Conservation (phyloP, 1,140 invertebrate genomes). For the Megalopta genalis region DNA sequence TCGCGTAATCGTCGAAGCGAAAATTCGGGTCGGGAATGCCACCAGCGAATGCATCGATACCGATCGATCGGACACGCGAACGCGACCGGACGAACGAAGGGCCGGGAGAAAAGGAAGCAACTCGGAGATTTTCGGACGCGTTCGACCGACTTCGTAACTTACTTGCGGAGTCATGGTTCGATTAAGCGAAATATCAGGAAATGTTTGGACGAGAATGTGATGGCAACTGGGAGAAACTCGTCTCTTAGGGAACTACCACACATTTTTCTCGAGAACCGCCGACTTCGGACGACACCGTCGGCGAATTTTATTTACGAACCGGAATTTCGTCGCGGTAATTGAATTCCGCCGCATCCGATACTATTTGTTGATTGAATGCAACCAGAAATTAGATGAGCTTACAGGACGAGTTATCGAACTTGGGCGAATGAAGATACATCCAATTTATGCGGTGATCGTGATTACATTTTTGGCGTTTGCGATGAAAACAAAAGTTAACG, state of each 20-base stretch:
- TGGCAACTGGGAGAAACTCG: background rate
- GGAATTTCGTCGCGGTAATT: constrained; percentile 3
- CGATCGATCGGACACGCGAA: background rate
- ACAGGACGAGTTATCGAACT: no score
- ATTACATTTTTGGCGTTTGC: no score
- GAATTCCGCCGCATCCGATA: background rate
- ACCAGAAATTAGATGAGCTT: no score
- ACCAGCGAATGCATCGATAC: constrained; percentile 31
- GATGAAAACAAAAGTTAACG: no score
- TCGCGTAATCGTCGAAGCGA: constrained; percentile 62
- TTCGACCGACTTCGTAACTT: constrained; percentile 18
- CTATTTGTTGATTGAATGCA: background rate
- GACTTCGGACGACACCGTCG: background rate
- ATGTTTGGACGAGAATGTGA: background rate
- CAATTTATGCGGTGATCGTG: no score
- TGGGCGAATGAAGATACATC: no score
- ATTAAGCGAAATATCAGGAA: constrained; percentile 27
- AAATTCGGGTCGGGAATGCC: constrained; percentile 35
- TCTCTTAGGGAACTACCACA: background rate
- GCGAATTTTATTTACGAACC: background rate
- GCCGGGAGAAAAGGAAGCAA: no score
- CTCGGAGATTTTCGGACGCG: constrained; percentile 17
- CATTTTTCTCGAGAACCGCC: background rate
- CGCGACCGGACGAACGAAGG: background rate
- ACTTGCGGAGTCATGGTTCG: background rate